Evolutionary conservation across 2,113 vertebrate genomes (phyloP).

Genomic region (Chlamydotis undulata): DNA sequence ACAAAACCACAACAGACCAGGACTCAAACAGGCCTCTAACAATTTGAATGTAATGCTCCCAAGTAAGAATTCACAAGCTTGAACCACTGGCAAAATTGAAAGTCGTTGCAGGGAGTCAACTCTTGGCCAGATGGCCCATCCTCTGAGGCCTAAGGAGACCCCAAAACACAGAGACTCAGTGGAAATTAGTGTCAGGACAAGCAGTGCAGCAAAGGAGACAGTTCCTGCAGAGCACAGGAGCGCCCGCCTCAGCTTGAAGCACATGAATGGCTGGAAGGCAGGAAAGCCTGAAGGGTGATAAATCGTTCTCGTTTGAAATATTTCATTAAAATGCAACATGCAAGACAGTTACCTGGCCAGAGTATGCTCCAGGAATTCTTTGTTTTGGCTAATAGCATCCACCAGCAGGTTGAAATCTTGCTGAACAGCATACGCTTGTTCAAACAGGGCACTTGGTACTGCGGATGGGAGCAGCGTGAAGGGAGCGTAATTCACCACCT

Average conservation of each 20-base stretch:
- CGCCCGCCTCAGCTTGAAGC: neutral
- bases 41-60: neutral
- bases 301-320: neutral
- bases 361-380: slow-evolving; percentile 82
- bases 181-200: neutral
- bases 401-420: slow-evolving; percentile 89
- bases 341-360: slow-evolving; percentile 80
- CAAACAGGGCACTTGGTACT: slow-evolving; percentile 81
- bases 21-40: neutral
- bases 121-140: neutral
- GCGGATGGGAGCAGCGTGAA: slow-evolving; percentile 89
- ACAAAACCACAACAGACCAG: neutral
- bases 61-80: neutral
- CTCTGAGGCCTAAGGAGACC: neutral
- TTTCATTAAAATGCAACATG: neutral
- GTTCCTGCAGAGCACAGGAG: neutral
- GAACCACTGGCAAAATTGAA: neutral
- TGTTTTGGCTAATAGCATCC: slow-evolving; percentile 87
- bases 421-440: slow-evolving; percentile 87
- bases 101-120: neutral
- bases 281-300: neutral
- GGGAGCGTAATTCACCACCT: slow-evolving; percentile 90
- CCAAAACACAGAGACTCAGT: neutral
- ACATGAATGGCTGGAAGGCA: rapidly evolving
- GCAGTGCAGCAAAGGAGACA: neutral